Conservation (phyloP, 2,888 invertebrate genomes). For the Pristionchus japonicus region DNA sequence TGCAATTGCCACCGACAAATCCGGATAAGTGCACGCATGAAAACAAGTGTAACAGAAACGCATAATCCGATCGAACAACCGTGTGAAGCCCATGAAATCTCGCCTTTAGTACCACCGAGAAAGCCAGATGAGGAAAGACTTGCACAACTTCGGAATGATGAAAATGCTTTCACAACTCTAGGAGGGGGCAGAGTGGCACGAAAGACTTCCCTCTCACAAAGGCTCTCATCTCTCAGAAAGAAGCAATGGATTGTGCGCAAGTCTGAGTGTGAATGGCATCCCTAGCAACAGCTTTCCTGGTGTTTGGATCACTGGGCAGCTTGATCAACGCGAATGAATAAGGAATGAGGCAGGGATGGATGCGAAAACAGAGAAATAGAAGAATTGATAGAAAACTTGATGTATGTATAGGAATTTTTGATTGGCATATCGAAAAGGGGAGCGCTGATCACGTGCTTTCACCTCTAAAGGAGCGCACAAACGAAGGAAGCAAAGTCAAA, state of each 20-base stretch:
- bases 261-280: too few species aligned
- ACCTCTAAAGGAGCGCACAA: too few species aligned
- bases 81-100: background rate
- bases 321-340: too few species aligned
- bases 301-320: too few species aligned
- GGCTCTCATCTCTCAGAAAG: background rate
- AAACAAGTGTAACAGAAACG: background rate
- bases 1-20: background rate
- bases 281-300: too few species aligned
- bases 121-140: background rate
- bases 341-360: too few species aligned
- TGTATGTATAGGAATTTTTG: too few species aligned
- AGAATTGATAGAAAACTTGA: too few species aligned
- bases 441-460: too few species aligned
- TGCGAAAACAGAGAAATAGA: too few species aligned
- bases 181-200: background rate
- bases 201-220: background rate
- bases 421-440: too few species aligned
- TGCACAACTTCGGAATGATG: background rate
- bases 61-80: background rate
- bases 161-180: background rate
- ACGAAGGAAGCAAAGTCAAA: background rate
- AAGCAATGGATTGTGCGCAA: background rate
- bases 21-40: background rate
- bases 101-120: too few species aligned